Evolutionary conservation across 2,888 invertebrate genomes (phyloP), one percentile per base, ranked within the genome.

Genomic region (Polia nebulosa): DNA sequence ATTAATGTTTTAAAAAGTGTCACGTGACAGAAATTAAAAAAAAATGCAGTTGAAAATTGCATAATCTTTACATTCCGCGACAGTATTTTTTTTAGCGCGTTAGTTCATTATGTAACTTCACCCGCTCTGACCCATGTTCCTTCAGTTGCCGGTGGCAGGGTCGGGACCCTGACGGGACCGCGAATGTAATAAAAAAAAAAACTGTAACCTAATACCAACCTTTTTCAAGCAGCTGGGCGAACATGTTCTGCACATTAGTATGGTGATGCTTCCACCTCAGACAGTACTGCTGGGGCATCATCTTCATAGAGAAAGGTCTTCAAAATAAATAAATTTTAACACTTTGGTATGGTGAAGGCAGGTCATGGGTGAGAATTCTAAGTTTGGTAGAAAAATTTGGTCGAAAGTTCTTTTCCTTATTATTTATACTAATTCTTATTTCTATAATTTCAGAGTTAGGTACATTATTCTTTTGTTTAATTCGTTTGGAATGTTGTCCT

Each of bases 191-290:
- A 32, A 32, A 32, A 32, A 32, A 32, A 32, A 39, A 39, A 39
- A 39, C 15, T 17, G 13, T 15, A 39, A 39, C 2, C 6, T 15
- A 32, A 13, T 66, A 87, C 91, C 17, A 61, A 96, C 96, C 95
- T 93, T 95, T 95, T 89, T 98, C 98, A 71, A 98, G 94, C 67
- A 99, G 96, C 92, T 98, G 98, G 63, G 98, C 98, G 94, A 98
- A 98, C 97, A 98, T 98, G 39, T 97, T 98, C 96, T 98, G 98
- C 81, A 99, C 96, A 92, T 99, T 99, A 81, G 97, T 97, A 93
- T 98, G 98, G 94, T 99, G 98, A 93, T 98, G 98, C 90, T 98
- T 98, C 98, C 98, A 99, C 93, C 98, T 96, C 85, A 99, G 96
- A 91, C 98, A 99, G 96, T 98, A 99, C 94, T 98, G 98, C 94